Conservation (phyloP, 37 sponge, comb jelly and placozoan genomes). For the Ephydatia muelleri region DNA sequence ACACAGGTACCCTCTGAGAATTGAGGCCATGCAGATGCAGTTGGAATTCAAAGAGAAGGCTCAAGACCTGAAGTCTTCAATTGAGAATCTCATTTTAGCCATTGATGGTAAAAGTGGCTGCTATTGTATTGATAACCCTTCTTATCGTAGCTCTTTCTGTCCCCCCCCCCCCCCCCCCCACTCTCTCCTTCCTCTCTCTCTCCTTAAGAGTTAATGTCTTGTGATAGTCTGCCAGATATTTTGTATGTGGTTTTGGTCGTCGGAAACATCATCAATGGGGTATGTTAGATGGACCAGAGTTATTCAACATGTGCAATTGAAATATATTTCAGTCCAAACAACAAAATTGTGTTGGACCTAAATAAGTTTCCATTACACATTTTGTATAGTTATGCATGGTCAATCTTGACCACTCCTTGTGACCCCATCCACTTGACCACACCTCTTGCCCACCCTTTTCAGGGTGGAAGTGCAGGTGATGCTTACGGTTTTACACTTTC, state of each 20-base stretch:
- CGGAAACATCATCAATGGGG: constrained; percentile 85
- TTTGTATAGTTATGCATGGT: too few species aligned
- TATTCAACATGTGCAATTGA: too few species aligned
- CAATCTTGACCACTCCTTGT: too few species aligned
- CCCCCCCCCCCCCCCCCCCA: too few species aligned
- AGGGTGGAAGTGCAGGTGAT: constrained; percentile 88
- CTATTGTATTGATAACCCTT: neutral
- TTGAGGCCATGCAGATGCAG: constrained; percentile 64
- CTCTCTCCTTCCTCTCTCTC: neutral
- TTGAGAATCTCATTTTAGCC: constrained; percentile 29
- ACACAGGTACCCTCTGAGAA: constrained; percentile 51
- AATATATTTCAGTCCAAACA: too few species aligned
- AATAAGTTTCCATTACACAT: too few species aligned
- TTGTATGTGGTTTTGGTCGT: constrained; percentile 55
- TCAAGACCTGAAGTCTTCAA: constrained; percentile 53
- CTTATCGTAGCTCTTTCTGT: too few species aligned
- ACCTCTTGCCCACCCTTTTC: neutral
- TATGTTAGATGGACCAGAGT: constrained; percentile 15
- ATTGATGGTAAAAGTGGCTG: constrained; percentile 30
- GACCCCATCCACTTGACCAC: too few species aligned
- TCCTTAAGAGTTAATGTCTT: constrained; percentile 40
- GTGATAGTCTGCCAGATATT: constrained; percentile 44
- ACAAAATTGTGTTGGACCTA: too few species aligned
- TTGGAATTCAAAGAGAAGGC: constrained; percentile 66
- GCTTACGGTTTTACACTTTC: constrained; percentile 85